Evolutionary conservation across 2,888 invertebrate genomes (phyloP).

Genomic region (Caenorhabditis imperialis): DNA sequence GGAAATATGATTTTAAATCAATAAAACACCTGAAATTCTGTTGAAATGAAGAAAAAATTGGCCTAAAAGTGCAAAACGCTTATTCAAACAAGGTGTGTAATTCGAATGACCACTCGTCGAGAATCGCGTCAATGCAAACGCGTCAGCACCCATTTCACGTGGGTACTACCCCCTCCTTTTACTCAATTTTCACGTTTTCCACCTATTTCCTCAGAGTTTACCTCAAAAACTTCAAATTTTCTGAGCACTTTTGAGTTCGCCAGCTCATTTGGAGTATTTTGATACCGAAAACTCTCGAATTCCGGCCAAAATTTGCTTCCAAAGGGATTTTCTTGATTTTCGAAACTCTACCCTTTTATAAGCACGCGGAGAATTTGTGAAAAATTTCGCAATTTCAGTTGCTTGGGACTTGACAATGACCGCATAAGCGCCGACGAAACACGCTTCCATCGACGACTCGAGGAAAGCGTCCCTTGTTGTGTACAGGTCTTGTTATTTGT

Average conservation of each 20-base stretch:
- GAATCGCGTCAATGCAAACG: conserved; percentile 9
- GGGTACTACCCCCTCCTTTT: too few species aligned
- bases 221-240: background rate
- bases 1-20: background rate
- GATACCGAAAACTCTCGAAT: conserved; percentile 6
- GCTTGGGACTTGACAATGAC: conserved; percentile 56
- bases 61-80: conserved; percentile 7
- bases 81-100: conserved; percentile 24
- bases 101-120: conserved; percentile 40
- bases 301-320: background rate
- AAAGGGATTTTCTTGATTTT: background rate
- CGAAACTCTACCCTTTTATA: background rate
- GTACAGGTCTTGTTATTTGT: conserved; percentile 52
- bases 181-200: too few species aligned
- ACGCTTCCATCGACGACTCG: conserved; percentile 40
- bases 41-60: too few species aligned
- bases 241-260: background rate
- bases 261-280: conserved; percentile 17
- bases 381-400: conserved; percentile 52
- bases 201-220: background rate
- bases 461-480: conserved; percentile 55
- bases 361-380: background rate
- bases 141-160: background rate
- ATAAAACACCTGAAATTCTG: too few species aligned
- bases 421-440: conserved; percentile 54